Evolutionary conservation across 2,113 vertebrate species (phyloP).

Genomic region (Pipa parva): DNA sequence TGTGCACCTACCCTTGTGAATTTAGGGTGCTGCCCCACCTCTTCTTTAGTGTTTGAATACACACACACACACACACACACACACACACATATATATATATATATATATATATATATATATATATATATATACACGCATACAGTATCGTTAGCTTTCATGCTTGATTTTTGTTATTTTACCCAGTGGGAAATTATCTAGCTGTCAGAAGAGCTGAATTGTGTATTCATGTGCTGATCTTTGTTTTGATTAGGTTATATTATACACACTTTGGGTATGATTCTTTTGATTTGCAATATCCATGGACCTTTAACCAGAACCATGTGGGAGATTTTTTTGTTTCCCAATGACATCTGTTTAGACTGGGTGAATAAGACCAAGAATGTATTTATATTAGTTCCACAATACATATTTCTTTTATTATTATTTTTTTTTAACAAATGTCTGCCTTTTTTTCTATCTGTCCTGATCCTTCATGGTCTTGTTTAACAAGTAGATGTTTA

Average conservation of each 20-base stretch:
- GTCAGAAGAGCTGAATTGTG: background rate
- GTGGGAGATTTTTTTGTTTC: background rate
- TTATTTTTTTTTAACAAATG: background rate
- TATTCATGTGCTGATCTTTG: background rate
- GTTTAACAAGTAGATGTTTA: constrained; percentile 35
- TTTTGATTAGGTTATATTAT: background rate
- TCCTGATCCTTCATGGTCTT: constrained; percentile 17
- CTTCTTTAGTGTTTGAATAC: no score
- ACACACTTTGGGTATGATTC: background rate
- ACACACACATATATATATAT: no score
- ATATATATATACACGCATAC: no score
- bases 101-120: no score
- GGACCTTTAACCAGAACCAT: background rate
- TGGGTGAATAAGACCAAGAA: background rate
- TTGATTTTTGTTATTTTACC: no score
- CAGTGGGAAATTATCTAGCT: background rate
- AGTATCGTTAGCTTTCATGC: no score
- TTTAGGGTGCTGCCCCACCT: no score
- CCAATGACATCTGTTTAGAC: background rate
- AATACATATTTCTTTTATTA: background rate
- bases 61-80: no score
- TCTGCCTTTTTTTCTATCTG: constrained; percentile 12
- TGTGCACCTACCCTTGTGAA: no score
- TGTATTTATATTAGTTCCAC: background rate
- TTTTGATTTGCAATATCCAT: background rate